phyloP scores from a whole-genome alignment of 2,888 invertebrate genomes.

The Diachrysia chrysitis region DNA sequence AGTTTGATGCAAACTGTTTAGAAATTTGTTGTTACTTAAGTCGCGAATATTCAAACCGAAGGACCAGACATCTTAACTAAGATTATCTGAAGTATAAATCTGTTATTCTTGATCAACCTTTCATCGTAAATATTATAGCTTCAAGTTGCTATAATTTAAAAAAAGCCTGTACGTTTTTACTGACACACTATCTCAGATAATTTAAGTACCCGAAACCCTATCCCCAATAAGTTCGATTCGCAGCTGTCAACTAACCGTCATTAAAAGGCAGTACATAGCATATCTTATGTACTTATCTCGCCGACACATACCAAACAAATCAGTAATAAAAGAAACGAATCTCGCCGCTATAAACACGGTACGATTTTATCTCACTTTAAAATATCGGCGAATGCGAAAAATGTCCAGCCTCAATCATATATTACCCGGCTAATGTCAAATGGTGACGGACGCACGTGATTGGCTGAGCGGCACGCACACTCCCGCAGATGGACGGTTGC shows the following conservation, averaged over 20 bases:
- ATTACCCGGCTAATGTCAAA: constrained; percentile 79
- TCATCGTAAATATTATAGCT: neutral
- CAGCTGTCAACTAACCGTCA: constrained; percentile 47
- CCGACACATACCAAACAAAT: constrained; percentile 51
- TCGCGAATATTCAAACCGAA: neutral
- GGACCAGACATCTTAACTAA: neutral
- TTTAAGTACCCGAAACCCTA: constrained; percentile 37
- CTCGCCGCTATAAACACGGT: constrained; percentile 72
- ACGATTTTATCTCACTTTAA: constrained; percentile 80
- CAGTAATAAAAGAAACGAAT: constrained; percentile 67
- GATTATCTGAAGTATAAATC: neutral
- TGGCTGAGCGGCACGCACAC: constrained; percentile 65
- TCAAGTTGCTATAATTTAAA: constrained; percentile 1
- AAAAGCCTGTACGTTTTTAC: constrained; percentile 1
- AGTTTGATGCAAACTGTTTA: too few relatives aligned
- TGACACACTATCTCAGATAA: constrained; percentile 20
- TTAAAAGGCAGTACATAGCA: constrained; percentile 52
- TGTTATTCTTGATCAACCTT: neutral
- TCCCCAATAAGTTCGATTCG: constrained; percentile 38
- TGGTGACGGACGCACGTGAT: constrained; percentile 72
- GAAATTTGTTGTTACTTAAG: neutral
- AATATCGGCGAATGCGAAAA: constrained; percentile 79
- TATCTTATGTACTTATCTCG: constrained; percentile 50
- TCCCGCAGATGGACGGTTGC: constrained; percentile 33
- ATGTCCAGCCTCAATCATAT: constrained; percentile 82